These are phyloP conservation scores for Clarias batrachus DNA, from an alignment of 2,113 vertebrate genomes.

Conservation along the genomic window DNA sequence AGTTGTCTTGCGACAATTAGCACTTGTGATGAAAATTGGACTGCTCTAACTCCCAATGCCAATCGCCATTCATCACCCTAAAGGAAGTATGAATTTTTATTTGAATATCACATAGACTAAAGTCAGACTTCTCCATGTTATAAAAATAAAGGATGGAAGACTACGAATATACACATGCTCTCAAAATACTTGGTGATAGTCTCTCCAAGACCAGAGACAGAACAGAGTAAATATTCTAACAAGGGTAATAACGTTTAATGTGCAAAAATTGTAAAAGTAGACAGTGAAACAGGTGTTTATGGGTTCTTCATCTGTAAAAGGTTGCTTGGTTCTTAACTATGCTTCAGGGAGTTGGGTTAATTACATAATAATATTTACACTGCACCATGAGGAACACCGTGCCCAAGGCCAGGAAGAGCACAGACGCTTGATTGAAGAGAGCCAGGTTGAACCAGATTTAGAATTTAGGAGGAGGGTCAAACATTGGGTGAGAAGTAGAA, in stretches of 20 bases:
- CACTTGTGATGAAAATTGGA: not conserved
- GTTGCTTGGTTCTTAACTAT: not conserved
- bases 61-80: not conserved
- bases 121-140: not conserved
- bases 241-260: not conserved
- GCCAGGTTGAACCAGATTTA: constrained; percentile 17
- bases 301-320: constrained; percentile 26
- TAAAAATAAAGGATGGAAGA: not conserved
- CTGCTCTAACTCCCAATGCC: not conserved
- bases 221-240: not conserved
- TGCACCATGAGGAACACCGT: constrained; percentile 41
- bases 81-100: not conserved
- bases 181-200: not conserved
- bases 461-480: not conserved
- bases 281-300: constrained; percentile 38
- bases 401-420: constrained; percentile 26
- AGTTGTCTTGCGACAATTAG: not conserved
- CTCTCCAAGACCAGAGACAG: not conserved
- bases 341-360: constrained; percentile 33
- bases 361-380: constrained; percentile 51
- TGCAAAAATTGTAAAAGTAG: constrained; percentile 8
- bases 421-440: constrained; percentile 14
- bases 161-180: not conserved
- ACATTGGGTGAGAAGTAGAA: not conserved
- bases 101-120: not conserved